These are phyloP conservation scores for Mirza zaza DNA, from an alignment of 2,113 vertebrate species.

Conservation along the genomic window DNA sequence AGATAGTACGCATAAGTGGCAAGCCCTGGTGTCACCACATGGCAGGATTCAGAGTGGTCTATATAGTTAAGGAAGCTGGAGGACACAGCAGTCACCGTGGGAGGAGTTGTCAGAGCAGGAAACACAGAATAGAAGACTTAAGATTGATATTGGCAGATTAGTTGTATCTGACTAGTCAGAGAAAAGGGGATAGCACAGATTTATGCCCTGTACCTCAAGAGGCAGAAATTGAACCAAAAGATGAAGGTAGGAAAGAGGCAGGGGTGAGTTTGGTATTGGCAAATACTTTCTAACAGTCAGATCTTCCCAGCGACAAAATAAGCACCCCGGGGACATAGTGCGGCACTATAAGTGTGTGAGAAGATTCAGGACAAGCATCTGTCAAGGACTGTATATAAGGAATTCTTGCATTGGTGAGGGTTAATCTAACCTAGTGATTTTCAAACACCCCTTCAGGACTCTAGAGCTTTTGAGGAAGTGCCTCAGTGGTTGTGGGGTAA, in stretches of 20 bases:
- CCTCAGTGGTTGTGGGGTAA: neutral
- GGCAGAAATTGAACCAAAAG: slow-evolving; percentile 10
- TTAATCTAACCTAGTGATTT: slow-evolving; percentile 32
- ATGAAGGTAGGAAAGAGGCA: neutral
- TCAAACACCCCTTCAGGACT: neutral
- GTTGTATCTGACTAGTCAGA: neutral
- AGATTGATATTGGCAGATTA: neutral
- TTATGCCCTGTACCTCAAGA: neutral
- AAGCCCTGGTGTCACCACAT: neutral
- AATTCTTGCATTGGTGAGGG: neutral
- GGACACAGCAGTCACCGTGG: neutral
- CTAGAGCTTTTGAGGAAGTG: neutral
- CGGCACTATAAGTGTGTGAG: neutral
- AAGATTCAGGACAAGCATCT: neutral
- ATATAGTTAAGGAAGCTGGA: neutral
- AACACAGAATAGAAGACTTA: neutral
- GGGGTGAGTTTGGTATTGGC: neutral
- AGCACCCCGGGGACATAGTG: neutral
- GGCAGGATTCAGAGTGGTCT: neutral
- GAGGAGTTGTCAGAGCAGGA: neutral
- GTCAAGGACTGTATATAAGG: neutral
- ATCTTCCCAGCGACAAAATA: neutral
- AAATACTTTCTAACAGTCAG: slow-evolving; percentile 17
- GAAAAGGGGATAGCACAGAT: neutral
- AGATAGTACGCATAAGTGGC: neutral